phyloP scores from a whole-genome alignment of 1,140 invertebrate species.

The Drosophila lowei region DNA sequence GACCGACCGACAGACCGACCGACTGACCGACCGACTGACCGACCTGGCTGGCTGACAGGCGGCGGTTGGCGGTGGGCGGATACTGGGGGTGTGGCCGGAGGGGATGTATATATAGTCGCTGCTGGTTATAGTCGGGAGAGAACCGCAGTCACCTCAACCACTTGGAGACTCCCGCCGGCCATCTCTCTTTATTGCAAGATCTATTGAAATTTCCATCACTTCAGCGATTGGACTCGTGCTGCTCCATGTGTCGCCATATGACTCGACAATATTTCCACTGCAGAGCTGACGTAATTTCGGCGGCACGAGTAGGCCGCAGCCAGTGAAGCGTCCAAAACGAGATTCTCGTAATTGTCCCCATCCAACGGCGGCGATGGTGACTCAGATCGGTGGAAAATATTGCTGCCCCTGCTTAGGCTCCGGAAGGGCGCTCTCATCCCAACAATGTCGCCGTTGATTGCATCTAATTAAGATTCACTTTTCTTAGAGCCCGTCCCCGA shows the following conservation, averaged over 20 bases:
- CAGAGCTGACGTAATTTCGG: conserved; percentile 51
- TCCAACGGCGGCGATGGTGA: conserved; percentile 12
- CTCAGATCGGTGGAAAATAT: conserved; percentile 15
- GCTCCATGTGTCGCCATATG: conserved; percentile 28
- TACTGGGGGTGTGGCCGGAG: conserved; percentile 51
- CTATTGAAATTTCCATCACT: conserved; percentile 38
- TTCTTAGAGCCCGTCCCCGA: conserved; percentile 13
- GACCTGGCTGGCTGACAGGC: background rate
- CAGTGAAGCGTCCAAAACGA: conserved; percentile 50
- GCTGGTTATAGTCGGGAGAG: conserved; percentile 31
- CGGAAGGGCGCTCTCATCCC: conserved; percentile 36
- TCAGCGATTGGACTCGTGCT: conserved; percentile 6
- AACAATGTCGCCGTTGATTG: conserved; percentile 52
- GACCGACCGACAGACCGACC: too few relatives aligned
- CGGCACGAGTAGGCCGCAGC: background rate
- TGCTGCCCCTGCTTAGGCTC: background rate
- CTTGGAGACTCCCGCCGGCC: conserved; percentile 13
- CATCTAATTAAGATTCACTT: conserved; percentile 71
- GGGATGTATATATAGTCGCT: conserved; percentile 65
- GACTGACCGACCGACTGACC: too few relatives aligned
- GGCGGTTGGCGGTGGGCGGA: background rate
- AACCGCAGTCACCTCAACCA: conserved; percentile 41
- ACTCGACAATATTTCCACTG: conserved; percentile 47
- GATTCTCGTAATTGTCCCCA: conserved; percentile 23
- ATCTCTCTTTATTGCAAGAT: conserved; percentile 35